These are phyloP conservation scores for Vulpes ferrilata DNA, from an alignment of 2,113 vertebrate genomes.

Conservation along the genomic window DNA sequence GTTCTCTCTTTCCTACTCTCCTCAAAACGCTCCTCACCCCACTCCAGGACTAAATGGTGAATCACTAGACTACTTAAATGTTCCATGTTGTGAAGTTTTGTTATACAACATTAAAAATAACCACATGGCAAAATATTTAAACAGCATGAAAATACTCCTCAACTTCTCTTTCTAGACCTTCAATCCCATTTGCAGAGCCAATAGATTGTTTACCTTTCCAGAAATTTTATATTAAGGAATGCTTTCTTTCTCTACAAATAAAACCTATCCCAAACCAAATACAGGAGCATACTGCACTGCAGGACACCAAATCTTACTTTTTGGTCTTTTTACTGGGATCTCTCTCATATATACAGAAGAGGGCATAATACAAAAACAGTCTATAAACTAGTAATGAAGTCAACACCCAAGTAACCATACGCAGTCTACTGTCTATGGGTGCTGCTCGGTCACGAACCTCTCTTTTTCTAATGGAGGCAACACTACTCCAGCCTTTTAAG, in stretches of 20 bases:
- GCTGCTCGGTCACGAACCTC: background rate
- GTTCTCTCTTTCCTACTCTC: background rate
- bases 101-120: slow-evolving; percentile 42
- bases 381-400: background rate
- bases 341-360: background rate
- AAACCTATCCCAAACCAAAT: background rate
- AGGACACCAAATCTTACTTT: background rate
- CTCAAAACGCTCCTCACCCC: background rate
- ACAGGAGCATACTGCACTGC: background rate
- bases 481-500: background rate
- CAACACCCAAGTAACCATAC: background rate
- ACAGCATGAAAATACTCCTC: background rate
- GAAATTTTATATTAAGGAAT: slow-evolving; percentile 35
- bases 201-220: background rate
- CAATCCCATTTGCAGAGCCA: background rate
- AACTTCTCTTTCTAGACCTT: background rate
- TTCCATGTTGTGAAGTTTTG: background rate
- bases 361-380: background rate
- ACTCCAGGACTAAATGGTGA: background rate
- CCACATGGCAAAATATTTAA: slow-evolving; percentile 20
- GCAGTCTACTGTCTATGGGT: background rate
- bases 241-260: background rate
- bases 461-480: background rate
- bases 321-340: background rate
- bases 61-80: background rate